Evolutionary conservation across 2,797 vertebrate species (phyloP), one percentile per base, ranked within the genome.

Genomic region (Eidolon dupreanum): DNA sequence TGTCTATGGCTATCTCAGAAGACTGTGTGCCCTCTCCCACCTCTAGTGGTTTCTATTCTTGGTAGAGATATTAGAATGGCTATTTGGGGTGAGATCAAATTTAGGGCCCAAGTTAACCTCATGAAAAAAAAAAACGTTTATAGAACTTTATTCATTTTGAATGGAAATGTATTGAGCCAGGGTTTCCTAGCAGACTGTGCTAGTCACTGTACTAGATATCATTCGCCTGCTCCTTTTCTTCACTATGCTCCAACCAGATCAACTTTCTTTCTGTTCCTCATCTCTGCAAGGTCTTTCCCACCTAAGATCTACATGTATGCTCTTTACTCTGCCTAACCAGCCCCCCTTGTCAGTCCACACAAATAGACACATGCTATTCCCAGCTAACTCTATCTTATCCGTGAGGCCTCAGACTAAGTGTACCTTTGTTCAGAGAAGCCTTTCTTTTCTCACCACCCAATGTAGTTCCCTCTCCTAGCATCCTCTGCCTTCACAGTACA

Each of bases 61-160:
- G 33, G 17, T 20, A 74, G 74, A 81, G n/a, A 63, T 57, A 7
- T 55, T 70, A 68, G 66, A 81, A 57, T 65, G 51, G 33, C 11
- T 84, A 15, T 75, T 97, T 94, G 43, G 16, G 8, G 20, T 81
- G 28, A 88, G 17, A 71, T 79, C 36, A 84, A 88, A 85, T 82
- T 96, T 82, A 55, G 41, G 43, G 9, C 22, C 43, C 51, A 87
- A 68, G 75, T 83, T 65, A 74, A 68, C 20, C 6, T 41, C 31
- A 10, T 92, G 12, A 81, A 59, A 49, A 51, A 66, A 57, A 57
- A 31, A 33, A 33, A 33, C 2, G 59, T 73, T 61, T 57, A 68
- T 36, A 75, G 24, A 57, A 77, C 11, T 81, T 68, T 38, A 84
- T n/a, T 77, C 2, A 87, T 74, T 49, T 90, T 88, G 26, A 49